Percentiles rank a stretch among this genome's conserved stretches.
Conservation (phyloP, 2,797 vertebrate genomes). For the Sebastes oblongus region DNA sequence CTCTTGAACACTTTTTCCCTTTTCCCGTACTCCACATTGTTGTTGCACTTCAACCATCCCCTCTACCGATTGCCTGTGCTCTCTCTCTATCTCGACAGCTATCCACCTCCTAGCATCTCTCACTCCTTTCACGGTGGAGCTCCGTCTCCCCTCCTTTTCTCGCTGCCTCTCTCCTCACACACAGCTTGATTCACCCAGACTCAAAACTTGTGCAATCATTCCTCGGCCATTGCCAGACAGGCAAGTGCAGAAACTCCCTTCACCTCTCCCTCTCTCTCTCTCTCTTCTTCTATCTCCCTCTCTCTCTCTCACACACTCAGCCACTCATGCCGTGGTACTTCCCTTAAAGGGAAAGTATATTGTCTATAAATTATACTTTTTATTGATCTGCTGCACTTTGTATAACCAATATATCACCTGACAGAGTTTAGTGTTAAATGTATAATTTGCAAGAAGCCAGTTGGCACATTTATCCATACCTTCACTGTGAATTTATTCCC, state of each 20-base stretch:
- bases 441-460: constrained; percentile 18
- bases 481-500: constrained; percentile 11
- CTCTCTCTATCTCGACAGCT: constrained; percentile 30
- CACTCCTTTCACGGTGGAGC: constrained; percentile 49
- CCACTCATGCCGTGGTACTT: constrained; percentile 22
- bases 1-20: constrained; percentile 25
- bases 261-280: not conserved
- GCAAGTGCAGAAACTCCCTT: constrained; percentile 70
- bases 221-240: constrained; percentile 53
- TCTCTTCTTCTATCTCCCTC: not conserved
- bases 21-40: constrained; percentile 41
- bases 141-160: constrained; percentile 38
- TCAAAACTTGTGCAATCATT: constrained; percentile 65
- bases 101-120: constrained; percentile 57
- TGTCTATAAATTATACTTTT: constrained; percentile 8
- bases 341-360: constrained; percentile 46
- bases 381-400: constrained; percentile 1
- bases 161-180: constrained; percentile 15
- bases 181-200: constrained; percentile 57
- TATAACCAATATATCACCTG: constrained; percentile 18
- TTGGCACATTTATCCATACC: constrained; percentile 15
- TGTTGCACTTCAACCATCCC: constrained; percentile 29
- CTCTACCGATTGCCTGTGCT: constrained; percentile 8
- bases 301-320: constrained; percentile 3
- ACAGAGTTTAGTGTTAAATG: not conserved